Base-by-base conservation (phyloP, 2,113 vertebrate species). In the Ctenodactylus gundi region DNA sequence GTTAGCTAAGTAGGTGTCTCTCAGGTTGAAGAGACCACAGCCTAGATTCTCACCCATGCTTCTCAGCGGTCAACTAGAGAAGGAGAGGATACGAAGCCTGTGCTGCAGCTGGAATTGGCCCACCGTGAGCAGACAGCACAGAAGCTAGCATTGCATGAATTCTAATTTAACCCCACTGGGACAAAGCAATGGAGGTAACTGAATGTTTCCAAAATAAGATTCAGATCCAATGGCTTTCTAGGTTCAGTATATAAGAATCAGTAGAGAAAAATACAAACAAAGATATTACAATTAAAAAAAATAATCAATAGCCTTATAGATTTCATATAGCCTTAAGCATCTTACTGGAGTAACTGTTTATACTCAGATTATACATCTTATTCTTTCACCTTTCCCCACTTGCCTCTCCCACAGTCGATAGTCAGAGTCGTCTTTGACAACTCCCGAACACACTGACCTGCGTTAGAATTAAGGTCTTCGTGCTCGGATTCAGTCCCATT, bases 401-500 rank as follows among this genome's bases (percentile, higher is more conserved):
- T 1, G 21, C 36, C 15, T 90, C 39, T 57, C 39, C 78, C 7
- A 13, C 4, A 36, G 34, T 1, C 8, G 29, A 76, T 31, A 76
- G 39, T 55, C 55, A 90, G 53, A 67, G 4, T 44, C 29, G 62
- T 12, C 8, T 36, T 34, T 3, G 34, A 41, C 51, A 1, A 3
- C 64, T 67, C 36, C 27, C 70, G 34, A 80, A 84, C 53, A 78
- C 12, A 93, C 94, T 95, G 68, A 99, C 99, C 99, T 97, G 98
- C 98, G 53, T 99, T 99, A 75, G 98, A 99, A 96, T 98, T 99
- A 82, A 99, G 98, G 91, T 99, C 98, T 23, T 99, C 98, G 9
- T 99, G 98, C 93, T 99, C 99, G 1, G 99, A 99, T 96, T 99
- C 99, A 0, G 98, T 98, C 41, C 98, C 98, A 36, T 99, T 99